Base-by-base conservation (phyloP, 2,888 invertebrate genomes). In the Keiferia lycopersicella region DNA sequence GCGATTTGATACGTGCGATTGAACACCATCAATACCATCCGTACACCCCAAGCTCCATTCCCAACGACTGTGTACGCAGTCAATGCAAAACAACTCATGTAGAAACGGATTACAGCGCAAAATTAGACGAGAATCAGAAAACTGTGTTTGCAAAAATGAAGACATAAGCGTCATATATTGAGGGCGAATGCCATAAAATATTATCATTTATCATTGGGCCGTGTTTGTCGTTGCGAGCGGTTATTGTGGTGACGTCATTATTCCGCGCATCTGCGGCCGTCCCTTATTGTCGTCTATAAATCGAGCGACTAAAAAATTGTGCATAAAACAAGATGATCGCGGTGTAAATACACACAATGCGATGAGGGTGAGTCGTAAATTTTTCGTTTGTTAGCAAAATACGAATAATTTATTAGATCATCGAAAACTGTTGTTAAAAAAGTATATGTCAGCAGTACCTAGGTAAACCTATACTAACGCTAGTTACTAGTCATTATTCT, bases 1-100 rank as follows among this genome's bases (percentile, higher is more conserved):
- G 87, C 88, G 88, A 91, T 91, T 91, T 87, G 88, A 83, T 88
- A 82, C 89, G 84, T 88, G 69, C 91, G 89, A 91, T 91, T 91
- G 87, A 88, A 79, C 88, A 84, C 70, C 79, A 79, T 89, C 88
- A 89, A 91, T 89, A 82, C 84, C 74, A 84, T 86, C 81, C 82
- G 68, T 79, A 76, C 84, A 83, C 88, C 89, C 88, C 76, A 82
- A 74, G 71, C 71, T 75, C 68, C 67, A 74, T 75, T 73, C 69
- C 72, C 76, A 82, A 80, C 80, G 77, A 80, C 72, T 69, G 34
- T 79, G 70, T 69, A 66, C 51, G 18, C 64, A 3, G 66, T 72
- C 64, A 69, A 73, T 26, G 14, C 18, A 48, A 61, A 61, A 61
- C 45, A 61, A 26, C 16, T n/a, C 48, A 48, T 61, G 48, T 41